Evolutionary conservation across 2,113 vertebrate species (phyloP).

Genomic region (Taxidea taxus): DNA sequence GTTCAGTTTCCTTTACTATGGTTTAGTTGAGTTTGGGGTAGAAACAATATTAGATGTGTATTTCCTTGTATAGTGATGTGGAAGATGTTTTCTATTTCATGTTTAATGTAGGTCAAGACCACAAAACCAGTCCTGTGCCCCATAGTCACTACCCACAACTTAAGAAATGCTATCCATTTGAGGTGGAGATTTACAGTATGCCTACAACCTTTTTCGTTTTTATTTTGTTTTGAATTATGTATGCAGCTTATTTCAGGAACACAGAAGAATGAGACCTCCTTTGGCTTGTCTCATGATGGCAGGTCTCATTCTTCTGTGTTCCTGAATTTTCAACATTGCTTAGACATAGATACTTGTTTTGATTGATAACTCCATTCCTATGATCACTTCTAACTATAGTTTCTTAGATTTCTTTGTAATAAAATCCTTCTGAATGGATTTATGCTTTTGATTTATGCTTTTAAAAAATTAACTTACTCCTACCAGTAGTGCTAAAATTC

Average conservation of each 20-base stretch:
- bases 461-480: not conserved
- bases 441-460: not conserved
- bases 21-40: not conserved
- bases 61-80: not conserved
- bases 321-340: not conserved
- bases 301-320: not conserved
- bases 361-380: not conserved
- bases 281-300: not conserved
- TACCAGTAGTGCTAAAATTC: not conserved
- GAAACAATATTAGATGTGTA: not conserved
- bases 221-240: not conserved
- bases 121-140: not conserved
- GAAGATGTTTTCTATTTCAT: not conserved
- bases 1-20: not conserved
- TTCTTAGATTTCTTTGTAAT: not conserved
- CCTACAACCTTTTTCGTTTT: not conserved
- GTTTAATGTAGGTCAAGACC: not conserved
- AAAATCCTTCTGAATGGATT: not conserved
- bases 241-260: not conserved
- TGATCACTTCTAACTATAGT: not conserved
- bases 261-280: too few relatives aligned
- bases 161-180: not conserved
- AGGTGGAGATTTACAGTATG: not conserved
- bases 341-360: not conserved
- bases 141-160: not conserved